Percentiles rank a stretch among this genome's conserved stretches.
These are phyloP conservation scores for Anthophora plumipes DNA, from an alignment of 2,888 invertebrate genomes.

Conservation along the genomic window DNA sequence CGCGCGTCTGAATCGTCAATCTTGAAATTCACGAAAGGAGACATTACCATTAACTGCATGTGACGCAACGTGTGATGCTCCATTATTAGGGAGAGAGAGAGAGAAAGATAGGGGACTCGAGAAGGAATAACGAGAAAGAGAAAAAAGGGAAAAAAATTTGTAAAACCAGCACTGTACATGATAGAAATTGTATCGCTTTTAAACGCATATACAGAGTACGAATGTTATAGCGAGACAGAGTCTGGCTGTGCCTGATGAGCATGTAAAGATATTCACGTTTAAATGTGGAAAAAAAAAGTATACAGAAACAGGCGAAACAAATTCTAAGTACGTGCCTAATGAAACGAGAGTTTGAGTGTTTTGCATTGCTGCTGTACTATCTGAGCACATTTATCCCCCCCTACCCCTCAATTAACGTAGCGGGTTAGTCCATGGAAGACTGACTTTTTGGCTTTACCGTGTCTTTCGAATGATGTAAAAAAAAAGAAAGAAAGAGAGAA, in stretches of 20 bases:
- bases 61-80: conserved; percentile 38
- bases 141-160: neutral
- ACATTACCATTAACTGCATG: conserved; percentile 11
- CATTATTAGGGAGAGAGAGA: conserved; percentile 6
- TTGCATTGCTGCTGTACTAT: conserved; percentile 53
- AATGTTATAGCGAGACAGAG: conserved; percentile 47
- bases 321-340: conserved; percentile 71
- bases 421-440: conserved; percentile 67
- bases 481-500: conserved; percentile 10
- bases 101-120: neutral
- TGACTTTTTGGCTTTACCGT: conserved; percentile 72
- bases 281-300: conserved; percentile 1
- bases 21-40: conserved; percentile 11
- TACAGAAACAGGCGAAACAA: conserved; percentile 39
- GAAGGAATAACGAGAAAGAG: neutral
- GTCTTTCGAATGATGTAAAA: conserved; percentile 55
- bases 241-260: conserved; percentile 53
- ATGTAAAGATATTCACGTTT: conserved; percentile 10
- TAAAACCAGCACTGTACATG: conserved; percentile 43
- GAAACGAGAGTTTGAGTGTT: conserved; percentile 29
- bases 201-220: conserved; percentile 25
- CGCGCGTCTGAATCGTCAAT: conserved; percentile 42
- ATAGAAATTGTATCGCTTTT: conserved; percentile 61
- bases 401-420: conserved; percentile 48
- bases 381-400: conserved; percentile 61